Percentiles rank a stretch among this genome's conserved stretches.
phyloP scores from a whole-genome alignment of 2,113 vertebrate genomes.

The Arenaria interpres region DNA sequence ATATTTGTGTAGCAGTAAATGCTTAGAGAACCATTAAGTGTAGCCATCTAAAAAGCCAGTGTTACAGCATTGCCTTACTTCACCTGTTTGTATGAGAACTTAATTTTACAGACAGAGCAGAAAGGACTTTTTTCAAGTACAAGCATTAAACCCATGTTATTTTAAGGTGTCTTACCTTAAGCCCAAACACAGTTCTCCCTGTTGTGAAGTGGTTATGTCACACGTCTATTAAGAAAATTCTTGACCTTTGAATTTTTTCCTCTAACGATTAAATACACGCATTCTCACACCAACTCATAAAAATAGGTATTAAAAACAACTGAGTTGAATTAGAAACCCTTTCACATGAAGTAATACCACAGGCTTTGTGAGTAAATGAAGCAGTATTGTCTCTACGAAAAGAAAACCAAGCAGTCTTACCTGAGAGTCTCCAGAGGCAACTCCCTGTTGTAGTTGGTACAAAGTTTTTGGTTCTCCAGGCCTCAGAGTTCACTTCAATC shows the following conservation, averaged over 20 bases:
- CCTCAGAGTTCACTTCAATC: neutral
- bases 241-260: neutral
- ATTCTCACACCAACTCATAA: neutral
- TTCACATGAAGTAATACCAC: neutral
- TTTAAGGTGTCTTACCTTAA: neutral
- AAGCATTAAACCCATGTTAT: neutral
- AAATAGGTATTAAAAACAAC: neutral
- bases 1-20: neutral
- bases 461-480: neutral
- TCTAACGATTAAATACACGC: neutral
- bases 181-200: neutral
- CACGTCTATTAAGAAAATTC: neutral
- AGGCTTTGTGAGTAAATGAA: neutral
- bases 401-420: neutral
- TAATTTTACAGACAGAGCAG: neutral
- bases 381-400: neutral
- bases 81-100: neutral
- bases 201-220: neutral
- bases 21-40: rapidly evolving
- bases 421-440: neutral
- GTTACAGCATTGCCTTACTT: neutral
- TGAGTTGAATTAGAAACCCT: neutral
- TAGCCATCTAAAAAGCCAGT: neutral
- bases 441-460: neutral
- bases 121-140: neutral